A percentile compares a stretch with the other conserved stretches of the same genome.
Evolutionary conservation across 2,888 invertebrate species (phyloP).

Genomic region (Standfussiana lucernea): DNA sequence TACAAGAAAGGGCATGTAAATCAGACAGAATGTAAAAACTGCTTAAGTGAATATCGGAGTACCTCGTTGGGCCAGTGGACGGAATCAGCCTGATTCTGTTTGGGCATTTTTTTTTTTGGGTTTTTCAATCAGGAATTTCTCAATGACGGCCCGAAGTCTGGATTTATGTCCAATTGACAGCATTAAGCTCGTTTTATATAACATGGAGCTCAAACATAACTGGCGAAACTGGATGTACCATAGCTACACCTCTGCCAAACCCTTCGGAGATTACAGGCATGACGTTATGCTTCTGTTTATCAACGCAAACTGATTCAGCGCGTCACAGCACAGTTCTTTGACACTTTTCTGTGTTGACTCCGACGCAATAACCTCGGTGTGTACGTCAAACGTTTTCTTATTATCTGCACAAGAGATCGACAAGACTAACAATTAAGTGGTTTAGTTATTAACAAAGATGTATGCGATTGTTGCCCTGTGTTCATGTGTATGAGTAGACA

Average conservation of each 20-base stretch:
- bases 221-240: neutral
- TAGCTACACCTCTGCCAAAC: neutral
- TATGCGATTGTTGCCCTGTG: slow-evolving; percentile 19
- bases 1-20: neutral
- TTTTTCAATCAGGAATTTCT: neutral
- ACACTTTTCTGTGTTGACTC: slow-evolving; percentile 64
- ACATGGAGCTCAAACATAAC: neutral
- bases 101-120: neutral
- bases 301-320: slow-evolving; percentile 43
- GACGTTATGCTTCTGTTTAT: neutral
- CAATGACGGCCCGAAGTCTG: neutral
- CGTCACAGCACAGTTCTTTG: slow-evolving; percentile 59
- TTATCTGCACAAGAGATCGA: slow-evolving; percentile 43
- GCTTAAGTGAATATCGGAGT: slow-evolving; percentile 1
- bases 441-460: slow-evolving; percentile 25
- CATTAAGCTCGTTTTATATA: neutral
- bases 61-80: neutral
- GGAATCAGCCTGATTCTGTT: neutral
- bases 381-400: slow-evolving; percentile 65
- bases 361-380: slow-evolving; percentile 62
- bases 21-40: neutral
- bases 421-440: slow-evolving; percentile 32
- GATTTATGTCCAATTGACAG: neutral
- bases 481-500: neutral
- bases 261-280: neutral